Evolutionary conservation across 2,888 invertebrate species (phyloP), one percentile per base, ranked within the genome.

Genomic region (Uloborus plumipes): DNA sequence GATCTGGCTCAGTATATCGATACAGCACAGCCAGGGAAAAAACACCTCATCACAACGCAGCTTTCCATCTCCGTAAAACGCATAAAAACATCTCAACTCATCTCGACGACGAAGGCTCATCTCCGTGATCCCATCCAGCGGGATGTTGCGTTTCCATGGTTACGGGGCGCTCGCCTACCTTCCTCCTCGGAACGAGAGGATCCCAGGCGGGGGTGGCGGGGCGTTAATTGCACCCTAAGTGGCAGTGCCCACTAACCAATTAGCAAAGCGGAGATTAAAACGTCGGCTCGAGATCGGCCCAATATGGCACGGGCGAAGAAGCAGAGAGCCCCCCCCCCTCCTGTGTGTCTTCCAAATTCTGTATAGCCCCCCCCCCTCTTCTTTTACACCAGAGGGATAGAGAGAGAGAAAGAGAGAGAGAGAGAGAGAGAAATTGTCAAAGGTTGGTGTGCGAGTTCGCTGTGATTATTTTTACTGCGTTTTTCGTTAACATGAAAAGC

Each of bases 221-320:
- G 70, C 80, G 80, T 81, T 81, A 81, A 81, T 81, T 81, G 80
- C 74, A 70, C 64, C 70, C 69, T 81, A 81, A 81, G 80, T 81
- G 80, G 80, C 80, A 81, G 80, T 81, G 74, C 80, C 74, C 70
- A 69, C 80, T 81, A 74, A 74, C 80, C 80, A 81, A 81, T 81
- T 81, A 81, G 80, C 80, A 81, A 70, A 81, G 80, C 80, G 74
- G 74, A 81, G 80, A 81, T 81, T 81, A 81, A 81, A 81, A 81
- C 74, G 80, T 70, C 80, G 80, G 22, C 73, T 72, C 61, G 61
- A 80, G 79, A 81, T 81, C 80, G 64, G 73, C 74, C 80, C 80
- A 81, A 81, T 81, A 81, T 81, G 80, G 80, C 80, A 81, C 79
- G 69, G 66, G 49, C 69, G 72, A 70, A 77, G 64, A 58, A 22